Conservation (phyloP, 2,113 vertebrate genomes). For the Piliocolobus tephrosceles region DNA sequence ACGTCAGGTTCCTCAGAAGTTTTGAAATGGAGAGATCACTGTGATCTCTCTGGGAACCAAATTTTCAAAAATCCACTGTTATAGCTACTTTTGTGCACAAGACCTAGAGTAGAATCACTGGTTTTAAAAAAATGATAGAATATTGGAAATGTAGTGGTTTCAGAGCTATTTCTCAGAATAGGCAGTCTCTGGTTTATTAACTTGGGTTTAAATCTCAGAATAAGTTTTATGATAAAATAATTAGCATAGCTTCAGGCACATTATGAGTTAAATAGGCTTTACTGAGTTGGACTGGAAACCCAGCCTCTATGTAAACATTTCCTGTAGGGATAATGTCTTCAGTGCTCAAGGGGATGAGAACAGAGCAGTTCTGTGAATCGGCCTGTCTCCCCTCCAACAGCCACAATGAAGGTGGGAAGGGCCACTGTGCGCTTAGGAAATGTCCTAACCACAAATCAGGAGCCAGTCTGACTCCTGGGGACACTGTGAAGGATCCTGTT, state of each 20-base stretch:
- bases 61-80: background rate
- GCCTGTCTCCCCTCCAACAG: background rate
- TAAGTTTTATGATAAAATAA: background rate
- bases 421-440: background rate
- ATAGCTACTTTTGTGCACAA: background rate
- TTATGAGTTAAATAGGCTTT: background rate
- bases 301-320: background rate
- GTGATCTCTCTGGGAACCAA: background rate
- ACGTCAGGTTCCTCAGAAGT: background rate
- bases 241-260: background rate
- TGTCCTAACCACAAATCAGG: background rate
- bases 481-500: background rate
- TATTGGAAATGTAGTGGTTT: background rate
- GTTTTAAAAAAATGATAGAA: background rate
- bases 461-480: background rate
- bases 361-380: background rate
- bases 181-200: background rate
- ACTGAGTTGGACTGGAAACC: background rate
- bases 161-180: background rate
- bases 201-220: background rate
- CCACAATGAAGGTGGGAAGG: background rate
- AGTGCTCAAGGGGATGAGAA: background rate
- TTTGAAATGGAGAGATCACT: background rate
- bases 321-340: background rate
- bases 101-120: background rate